Conservation (phyloP, 2,888 invertebrate species). For the Drosophila merina region DNA sequence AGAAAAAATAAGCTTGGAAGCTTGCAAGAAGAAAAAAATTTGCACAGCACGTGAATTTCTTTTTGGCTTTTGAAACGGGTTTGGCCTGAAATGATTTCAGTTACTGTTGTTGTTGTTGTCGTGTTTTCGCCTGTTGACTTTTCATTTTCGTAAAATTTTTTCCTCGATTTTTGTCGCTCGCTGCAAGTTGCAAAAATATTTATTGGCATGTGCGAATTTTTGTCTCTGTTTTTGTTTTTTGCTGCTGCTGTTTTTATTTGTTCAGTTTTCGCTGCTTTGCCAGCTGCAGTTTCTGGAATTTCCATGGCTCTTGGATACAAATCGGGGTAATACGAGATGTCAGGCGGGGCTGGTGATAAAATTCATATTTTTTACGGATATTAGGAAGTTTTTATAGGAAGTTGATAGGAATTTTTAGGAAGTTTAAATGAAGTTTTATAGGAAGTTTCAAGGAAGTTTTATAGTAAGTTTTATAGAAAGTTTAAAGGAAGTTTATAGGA, state of each 20-base stretch:
- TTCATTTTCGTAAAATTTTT: constrained; percentile 59
- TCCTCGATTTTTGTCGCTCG: constrained; percentile 29
- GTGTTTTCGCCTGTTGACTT: constrained; percentile 48
- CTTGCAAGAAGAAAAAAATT: constrained; percentile 14
- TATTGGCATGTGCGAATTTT: constrained; percentile 37
- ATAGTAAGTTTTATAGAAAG: too few relatives aligned
- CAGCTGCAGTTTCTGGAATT: constrained; percentile 64
- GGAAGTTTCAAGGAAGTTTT: too few relatives aligned
- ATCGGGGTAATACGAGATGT: constrained; percentile 23
- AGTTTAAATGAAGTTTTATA: too few relatives aligned
- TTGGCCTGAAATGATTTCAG: constrained; percentile 58
- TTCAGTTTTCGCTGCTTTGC: constrained; percentile 32
- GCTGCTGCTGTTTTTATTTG: constrained; percentile 1
- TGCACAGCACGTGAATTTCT: constrained; percentile 70
- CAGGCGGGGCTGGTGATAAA: neutral
- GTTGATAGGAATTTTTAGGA: too few relatives aligned
- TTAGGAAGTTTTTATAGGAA: neutral
- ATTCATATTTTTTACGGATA: constrained; percentile 8
- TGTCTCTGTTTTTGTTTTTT: too few relatives aligned
- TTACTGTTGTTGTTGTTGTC: constrained; percentile 7
- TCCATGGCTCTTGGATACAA: constrained; percentile 28
- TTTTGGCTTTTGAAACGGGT: constrained; percentile 61
- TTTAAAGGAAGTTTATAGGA: neutral
- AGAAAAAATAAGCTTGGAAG: constrained; percentile 5
- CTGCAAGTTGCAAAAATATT: constrained; percentile 47